These are phyloP conservation scores for Atrina japonica DNA, from an alignment of 2,888 invertebrate species.

Conservation along the genomic window DNA sequence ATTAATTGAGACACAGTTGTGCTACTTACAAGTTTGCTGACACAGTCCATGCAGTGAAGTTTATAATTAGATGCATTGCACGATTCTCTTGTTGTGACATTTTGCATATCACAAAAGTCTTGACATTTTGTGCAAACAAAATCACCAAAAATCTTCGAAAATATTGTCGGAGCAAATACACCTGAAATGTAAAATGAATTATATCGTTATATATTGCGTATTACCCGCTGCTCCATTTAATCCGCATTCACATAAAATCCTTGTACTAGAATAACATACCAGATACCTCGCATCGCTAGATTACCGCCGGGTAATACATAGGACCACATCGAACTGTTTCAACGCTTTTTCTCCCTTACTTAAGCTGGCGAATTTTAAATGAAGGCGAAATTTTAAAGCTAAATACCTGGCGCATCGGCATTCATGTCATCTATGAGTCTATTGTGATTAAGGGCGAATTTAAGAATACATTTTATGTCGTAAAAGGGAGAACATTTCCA, in stretches of 20 bases:
- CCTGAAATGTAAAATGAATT: conserved; percentile 51
- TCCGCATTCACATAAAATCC: neutral
- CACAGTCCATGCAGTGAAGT: conserved; percentile 64
- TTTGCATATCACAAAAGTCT: conserved; percentile 6
- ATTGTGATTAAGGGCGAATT: too few species aligned
- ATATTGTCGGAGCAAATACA: conserved; percentile 75
- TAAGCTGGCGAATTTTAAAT: too few species aligned
- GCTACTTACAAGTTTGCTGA: conserved; percentile 59
- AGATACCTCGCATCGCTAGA: conserved; percentile 58
- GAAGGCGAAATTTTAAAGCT: too few species aligned
- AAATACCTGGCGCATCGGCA: too few species aligned
- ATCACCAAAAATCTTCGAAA: conserved; percentile 73
- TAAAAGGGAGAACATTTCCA: too few species aligned
- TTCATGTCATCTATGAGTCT: too few species aligned
- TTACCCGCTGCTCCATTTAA: too few species aligned
- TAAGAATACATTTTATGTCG: too few species aligned
- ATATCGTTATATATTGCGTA: too few species aligned
- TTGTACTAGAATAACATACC: neutral
- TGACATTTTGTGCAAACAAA: conserved; percentile 70
- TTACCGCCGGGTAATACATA: conserved; percentile 60
- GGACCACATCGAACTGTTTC: too few species aligned
- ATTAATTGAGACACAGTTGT: too few species aligned
- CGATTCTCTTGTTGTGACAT: conserved; percentile 1
- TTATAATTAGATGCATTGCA: conserved; percentile 9
- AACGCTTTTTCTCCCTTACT: too few species aligned